Percentiles rank a stretch among this genome's conserved stretches.
phyloP scores from a whole-genome alignment of 2,113 vertebrate genomes.

The Suricata suricatta region DNA sequence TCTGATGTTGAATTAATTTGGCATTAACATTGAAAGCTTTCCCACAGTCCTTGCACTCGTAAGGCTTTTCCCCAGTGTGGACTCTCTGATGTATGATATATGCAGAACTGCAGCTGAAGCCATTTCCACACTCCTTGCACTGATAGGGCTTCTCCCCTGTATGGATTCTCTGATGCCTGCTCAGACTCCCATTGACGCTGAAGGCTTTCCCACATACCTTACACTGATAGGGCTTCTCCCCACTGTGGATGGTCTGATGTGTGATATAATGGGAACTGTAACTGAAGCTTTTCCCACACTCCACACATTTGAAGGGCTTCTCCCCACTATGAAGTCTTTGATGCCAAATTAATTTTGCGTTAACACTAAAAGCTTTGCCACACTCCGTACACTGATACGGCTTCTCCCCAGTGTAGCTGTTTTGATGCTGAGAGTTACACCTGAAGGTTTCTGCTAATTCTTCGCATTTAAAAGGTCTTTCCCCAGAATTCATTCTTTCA shows the following conservation, averaged over 20 bases:
- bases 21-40: conserved; percentile 78
- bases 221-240: conserved; percentile 78
- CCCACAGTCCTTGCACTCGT: conserved; percentile 73
- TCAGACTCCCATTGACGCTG: conserved; percentile 71
- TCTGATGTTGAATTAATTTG: conserved; percentile 75
- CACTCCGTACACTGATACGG: conserved; percentile 40
- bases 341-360: conserved; percentile 71
- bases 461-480: conserved; percentile 54
- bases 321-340: conserved; percentile 67
- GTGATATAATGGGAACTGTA: conserved; percentile 77
- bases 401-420: conserved; percentile 25
- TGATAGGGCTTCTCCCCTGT: conserved; percentile 77
- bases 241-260: conserved; percentile 74
- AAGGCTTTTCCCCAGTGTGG: conserved; percentile 79
- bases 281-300: conserved; percentile 76
- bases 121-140: conserved; percentile 74
- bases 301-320: conserved; percentile 75
- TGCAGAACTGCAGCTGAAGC: conserved; percentile 74
- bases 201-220: conserved; percentile 78
- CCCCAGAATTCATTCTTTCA: conserved; percentile 31
- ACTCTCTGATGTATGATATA: conserved; percentile 76
- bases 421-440: conserved; percentile 46
- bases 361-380: conserved; percentile 60
- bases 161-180: conserved; percentile 72
- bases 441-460: conserved; percentile 48